phyloP scores from a whole-genome alignment of 2,113 vertebrate genomes.

The Datnioides undecimradiatus region DNA sequence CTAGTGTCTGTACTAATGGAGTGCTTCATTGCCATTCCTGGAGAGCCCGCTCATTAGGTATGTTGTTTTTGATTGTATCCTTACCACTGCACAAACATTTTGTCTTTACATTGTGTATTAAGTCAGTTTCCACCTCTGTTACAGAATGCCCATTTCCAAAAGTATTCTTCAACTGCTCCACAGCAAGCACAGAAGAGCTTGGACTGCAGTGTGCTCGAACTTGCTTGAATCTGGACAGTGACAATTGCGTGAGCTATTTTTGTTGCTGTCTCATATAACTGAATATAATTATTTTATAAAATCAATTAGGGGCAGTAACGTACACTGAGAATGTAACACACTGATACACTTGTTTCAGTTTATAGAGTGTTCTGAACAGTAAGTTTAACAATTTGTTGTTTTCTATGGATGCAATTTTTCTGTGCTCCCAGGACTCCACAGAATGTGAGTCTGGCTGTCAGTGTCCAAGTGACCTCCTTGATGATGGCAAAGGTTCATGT shows the following conservation, averaged over 20 bases:
- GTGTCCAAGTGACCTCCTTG: conserved; percentile 89
- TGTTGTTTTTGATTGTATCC: conserved; percentile 23
- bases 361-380: background rate
- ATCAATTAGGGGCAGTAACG: background rate
- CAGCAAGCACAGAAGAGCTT: conserved; percentile 40
- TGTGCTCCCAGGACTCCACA: conserved; percentile 77
- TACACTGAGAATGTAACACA: background rate
- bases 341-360: background rate
- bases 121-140: conserved; percentile 28
- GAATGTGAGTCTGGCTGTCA: conserved; percentile 91
- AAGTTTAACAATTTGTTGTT: background rate
- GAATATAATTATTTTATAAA: background rate
- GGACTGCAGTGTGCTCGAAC: conserved; percentile 78
- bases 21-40: conserved; percentile 85
- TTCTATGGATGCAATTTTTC: background rate
- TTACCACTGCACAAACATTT: too few relatives aligned
- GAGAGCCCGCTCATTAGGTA: conserved; percentile 76
- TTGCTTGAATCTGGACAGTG: conserved; percentile 76
- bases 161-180: conserved; percentile 82
- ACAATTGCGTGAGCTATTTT: conserved; percentile 79
- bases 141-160: conserved; percentile 77
- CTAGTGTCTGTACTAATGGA: conserved; percentile 89
- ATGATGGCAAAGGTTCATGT: conserved; percentile 88
- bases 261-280: background rate
- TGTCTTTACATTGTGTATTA: background rate